These are phyloP conservation scores for Apis dorsata DNA, from an alignment of 1,140 invertebrate species.

Conservation along the genomic window DNA sequence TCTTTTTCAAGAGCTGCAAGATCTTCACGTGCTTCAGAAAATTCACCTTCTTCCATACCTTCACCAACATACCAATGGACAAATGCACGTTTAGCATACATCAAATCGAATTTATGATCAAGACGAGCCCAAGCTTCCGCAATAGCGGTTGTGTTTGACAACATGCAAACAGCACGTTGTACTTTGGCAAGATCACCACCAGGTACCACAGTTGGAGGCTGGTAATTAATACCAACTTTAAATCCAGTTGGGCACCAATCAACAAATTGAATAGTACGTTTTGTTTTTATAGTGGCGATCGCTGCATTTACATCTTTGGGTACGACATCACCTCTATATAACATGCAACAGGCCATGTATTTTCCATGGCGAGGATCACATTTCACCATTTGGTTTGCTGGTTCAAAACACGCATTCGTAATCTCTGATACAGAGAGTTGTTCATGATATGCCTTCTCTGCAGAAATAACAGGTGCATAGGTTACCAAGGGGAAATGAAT, in stretches of 20 bases:
- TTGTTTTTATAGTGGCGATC: constrained; percentile 62
- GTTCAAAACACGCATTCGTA: constrained; percentile 84
- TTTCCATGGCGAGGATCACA: constrained; percentile 84
- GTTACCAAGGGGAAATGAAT: constrained; percentile 63
- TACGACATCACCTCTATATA: constrained; percentile 62
- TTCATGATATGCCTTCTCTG: constrained; percentile 64
- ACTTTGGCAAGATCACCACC: constrained; percentile 64
- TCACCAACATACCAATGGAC: constrained; percentile 64
- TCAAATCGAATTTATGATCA: constrained; percentile 62
- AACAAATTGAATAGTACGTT: constrained; percentile 80
- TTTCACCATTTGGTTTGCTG: constrained; percentile 85
- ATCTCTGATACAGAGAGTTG: constrained; percentile 64
- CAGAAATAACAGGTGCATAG: constrained; percentile 61
- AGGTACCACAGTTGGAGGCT: constrained; percentile 61
- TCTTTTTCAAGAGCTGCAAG: constrained; percentile 61
- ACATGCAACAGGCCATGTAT: constrained; percentile 78
- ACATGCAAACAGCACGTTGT: constrained; percentile 72
- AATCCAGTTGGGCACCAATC: constrained; percentile 88
- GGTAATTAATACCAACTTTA: constrained; percentile 79
- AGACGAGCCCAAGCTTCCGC: constrained; percentile 61
- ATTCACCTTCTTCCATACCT: constrained; percentile 65
- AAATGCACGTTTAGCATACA: constrained; percentile 64
- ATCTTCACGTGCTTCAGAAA: constrained; percentile 64
- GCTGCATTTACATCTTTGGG: constrained; percentile 64
- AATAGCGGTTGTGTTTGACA: constrained; percentile 61